A percentile compares a stretch with the other conserved stretches of the same genome.
phyloP scores from a whole-genome alignment of 2,797 vertebrate genomes.

The Danio jaintianensis region DNA sequence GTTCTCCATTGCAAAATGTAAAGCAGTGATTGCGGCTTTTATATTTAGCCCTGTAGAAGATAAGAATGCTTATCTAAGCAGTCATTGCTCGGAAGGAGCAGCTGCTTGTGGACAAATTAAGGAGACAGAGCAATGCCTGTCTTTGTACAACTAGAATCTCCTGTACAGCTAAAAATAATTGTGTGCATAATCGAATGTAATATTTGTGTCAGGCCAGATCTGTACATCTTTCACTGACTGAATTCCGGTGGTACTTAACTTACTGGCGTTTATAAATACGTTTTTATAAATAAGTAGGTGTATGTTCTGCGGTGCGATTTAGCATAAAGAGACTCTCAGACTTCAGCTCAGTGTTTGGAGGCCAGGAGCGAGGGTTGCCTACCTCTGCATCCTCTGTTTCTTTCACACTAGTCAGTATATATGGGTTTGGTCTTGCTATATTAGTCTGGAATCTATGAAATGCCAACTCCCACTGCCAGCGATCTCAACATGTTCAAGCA shows the following conservation, averaged over 20 bases:
- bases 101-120: slow-evolving; percentile 54
- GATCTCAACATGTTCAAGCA: slow-evolving; percentile 51
- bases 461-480: slow-evolving; percentile 53
- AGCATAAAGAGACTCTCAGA: slow-evolving; percentile 56
- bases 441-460: slow-evolving; percentile 63
- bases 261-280: slow-evolving; percentile 55
- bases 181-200: slow-evolving; percentile 4
- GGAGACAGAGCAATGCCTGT: slow-evolving; percentile 41
- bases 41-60: slow-evolving; percentile 73
- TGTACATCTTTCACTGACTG: slow-evolving; percentile 46
- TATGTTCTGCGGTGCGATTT: slow-evolving; percentile 50
- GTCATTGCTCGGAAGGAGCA: slow-evolving; percentile 62
- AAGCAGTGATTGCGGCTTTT: slow-evolving; percentile 65
- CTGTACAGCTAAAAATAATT: slow-evolving; percentile 38
- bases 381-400: slow-evolving; percentile 49
- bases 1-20: slow-evolving; percentile 12
- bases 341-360: slow-evolving; percentile 36
- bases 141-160: slow-evolving; percentile 45
- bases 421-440: slow-evolving; percentile 58
- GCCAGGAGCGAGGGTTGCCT: slow-evolving; percentile 37
- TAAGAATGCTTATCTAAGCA: slow-evolving; percentile 77
- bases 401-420: slow-evolving; percentile 50
- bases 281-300: slow-evolving; percentile 56
- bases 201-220: slow-evolving; percentile 31
- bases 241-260: slow-evolving; percentile 48